Base-by-base conservation (phyloP, 2,888 invertebrate genomes). In the Hyposoter didymator region DNA sequence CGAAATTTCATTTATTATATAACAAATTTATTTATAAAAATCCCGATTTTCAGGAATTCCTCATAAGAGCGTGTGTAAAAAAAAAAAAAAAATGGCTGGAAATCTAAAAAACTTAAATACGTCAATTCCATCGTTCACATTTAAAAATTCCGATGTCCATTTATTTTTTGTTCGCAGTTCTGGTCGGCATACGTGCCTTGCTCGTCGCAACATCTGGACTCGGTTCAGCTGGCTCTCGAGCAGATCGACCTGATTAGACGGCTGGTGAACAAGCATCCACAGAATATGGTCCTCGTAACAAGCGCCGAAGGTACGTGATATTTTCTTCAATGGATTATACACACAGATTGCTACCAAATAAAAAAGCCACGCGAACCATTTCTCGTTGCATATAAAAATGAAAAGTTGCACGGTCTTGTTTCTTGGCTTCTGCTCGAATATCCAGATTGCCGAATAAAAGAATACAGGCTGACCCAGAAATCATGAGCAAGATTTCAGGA, bases 151-250 rank as follows among this genome's bases (percentile, higher is more conserved):
- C 22, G 3, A 35, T 28, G 35, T 35, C 10, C n/a, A 35, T 69
- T 28, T 6, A 17, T 45, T 59, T 75, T 84, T 75, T 6, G 39
- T 87, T 93, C 92, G 14, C 93, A 96, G 95, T 95, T 95, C 88
- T 96, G 95, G 95, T 95, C 95, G n/a, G 95, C 95, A 22, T 96
- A 95, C 91, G 95, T 95, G 39, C 94, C 94, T 0, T 96, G 96
- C 88, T 93, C 93, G 59, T 93, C 95, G 17, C 95, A 95, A 90
- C 94, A 94, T 89, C 94, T 95, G 89, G 95, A 96, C 90, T 95
- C 95, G 10, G 95, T 95, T 32, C 94, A 95, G 88, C 93, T 95
- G 87, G 95, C 95, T 3, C 92, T 96, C 84, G 95, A 95, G 88
- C 95, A 96, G 91, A 94, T 95, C 85, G 96, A 96, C 91, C 94